Base-by-base conservation (phyloP, 2,113 vertebrate species). In the Anas platyrhynchos region DNA sequence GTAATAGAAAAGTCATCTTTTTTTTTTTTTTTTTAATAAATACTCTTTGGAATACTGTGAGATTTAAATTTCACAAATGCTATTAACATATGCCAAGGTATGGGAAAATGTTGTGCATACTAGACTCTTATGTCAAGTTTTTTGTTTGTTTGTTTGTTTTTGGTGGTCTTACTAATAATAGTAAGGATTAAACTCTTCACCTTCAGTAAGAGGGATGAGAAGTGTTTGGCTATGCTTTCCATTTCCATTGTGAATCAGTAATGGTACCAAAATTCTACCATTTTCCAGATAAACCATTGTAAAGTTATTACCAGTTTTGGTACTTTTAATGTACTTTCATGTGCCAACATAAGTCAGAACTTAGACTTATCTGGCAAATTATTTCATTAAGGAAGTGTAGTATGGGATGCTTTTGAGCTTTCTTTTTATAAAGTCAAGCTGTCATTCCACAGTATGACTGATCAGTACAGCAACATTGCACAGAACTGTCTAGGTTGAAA, bases 121-220 rank as follows among this genome's bases (percentile, higher is more conserved):
- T 67, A 31, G 46, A 65, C 3, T 83, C 15, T 38, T 75, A 54
- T 6, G 32, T 59, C 41, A 88, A 77, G 56, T 11, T 66, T 88
- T 32, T 83, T 85, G 82, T 38, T 92, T 90, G 25, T 76, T 87
- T 88, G 31, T 90, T 66, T 90, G 32, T 76, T 87, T 88, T 43
- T 94, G 89, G 7, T 73, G 6, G 7, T 65, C 8, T 84, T 89
- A 72, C 12, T 59, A 44, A 11, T 62, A 26, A 34, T 31, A 71
- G 18, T 81, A 59, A 74, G 71, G 67, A 71, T 81, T 84, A 36
- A 84, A 78, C 16, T 50, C 26, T 81, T 74, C 62, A 48, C 29
- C 9, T 68, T 86, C 62, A 13, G 0, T 44, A 69, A 26, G 52
- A 46, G 7, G 48, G 29, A 38, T 65, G 66, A 43, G 66, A 32